These are phyloP conservation scores for Chrysochloris asiatica DNA, from an alignment of 2,113 vertebrate genomes.

Conservation along the genomic window DNA sequence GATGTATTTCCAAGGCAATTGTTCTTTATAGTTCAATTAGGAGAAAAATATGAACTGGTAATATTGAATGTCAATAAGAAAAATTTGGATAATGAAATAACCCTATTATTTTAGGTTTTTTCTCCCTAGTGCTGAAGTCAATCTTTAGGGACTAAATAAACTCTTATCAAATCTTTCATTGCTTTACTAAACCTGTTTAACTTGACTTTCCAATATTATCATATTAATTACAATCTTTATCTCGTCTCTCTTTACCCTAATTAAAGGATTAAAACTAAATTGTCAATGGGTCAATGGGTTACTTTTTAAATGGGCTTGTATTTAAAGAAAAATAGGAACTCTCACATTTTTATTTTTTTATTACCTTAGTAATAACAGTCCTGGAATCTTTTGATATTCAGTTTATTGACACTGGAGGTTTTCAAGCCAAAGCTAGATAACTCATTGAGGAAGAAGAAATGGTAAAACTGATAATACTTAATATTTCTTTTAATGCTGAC, in stretches of 20 bases:
- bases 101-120: slow-evolving; percentile 22
- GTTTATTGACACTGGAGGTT: not conserved
- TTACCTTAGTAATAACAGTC: not conserved
- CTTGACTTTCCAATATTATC: slow-evolving; percentile 17
- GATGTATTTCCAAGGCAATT: slow-evolving; percentile 75
- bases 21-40: slow-evolving; percentile 65
- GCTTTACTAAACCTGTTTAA: not conserved
- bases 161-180: not conserved
- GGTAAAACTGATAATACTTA: not conserved
- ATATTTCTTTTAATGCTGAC: not conserved
- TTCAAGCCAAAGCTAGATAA: not conserved
- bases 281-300: not conserved
- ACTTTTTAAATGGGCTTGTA: slow-evolving; percentile 17
- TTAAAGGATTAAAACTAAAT: slow-evolving; percentile 10
- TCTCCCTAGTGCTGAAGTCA: not conserved
- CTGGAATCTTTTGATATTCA: not conserved
- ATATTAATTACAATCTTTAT: not conserved
- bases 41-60: slow-evolving; percentile 57
- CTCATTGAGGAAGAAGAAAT: not conserved
- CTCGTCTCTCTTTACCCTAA: slow-evolving; percentile 32
- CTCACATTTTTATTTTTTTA: slow-evolving; percentile 12
- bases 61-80: slow-evolving; percentile 49
- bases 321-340: not conserved
- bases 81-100: slow-evolving; percentile 33
- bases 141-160: slow-evolving; percentile 17